Evolutionary conservation across 2,888 invertebrate species (phyloP).

Genomic region (Noctuana brunneofusca): DNA sequence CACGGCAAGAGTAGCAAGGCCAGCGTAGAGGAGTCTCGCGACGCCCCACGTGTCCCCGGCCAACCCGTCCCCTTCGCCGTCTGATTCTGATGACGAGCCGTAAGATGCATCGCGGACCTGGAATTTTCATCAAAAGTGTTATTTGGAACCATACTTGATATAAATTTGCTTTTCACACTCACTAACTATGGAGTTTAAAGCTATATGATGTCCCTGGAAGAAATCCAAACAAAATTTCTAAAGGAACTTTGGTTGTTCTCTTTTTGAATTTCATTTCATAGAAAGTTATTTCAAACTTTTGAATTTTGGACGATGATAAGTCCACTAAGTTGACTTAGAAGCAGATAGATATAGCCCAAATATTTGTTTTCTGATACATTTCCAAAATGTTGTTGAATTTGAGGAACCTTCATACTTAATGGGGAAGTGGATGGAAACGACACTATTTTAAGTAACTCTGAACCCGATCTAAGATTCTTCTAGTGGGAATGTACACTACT

Average conservation of each 20-base stretch:
- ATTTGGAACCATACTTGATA: background rate
- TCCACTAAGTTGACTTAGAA: background rate
- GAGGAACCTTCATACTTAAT: constrained; percentile 20
- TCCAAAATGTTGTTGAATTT: constrained; percentile 24
- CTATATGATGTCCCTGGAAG: constrained; percentile 12
- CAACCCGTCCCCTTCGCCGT: constrained; percentile 86
- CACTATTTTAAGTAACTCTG: constrained; percentile 11
- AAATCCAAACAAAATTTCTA: constrained; percentile 24
- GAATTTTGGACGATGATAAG: background rate
- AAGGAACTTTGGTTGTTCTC: background rate
- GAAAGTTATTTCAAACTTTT: no score
- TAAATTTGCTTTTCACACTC: background rate
- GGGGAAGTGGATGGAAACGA: constrained; percentile 6
- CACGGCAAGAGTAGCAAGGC: constrained; percentile 91
- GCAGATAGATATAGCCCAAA: constrained; percentile 11
- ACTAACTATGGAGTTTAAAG: background rate
- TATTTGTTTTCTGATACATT: constrained; percentile 14
- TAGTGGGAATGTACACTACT: constrained; percentile 31
- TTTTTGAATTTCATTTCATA: constrained; percentile 30
- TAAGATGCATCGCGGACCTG: constrained; percentile 93
- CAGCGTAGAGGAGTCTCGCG: constrained; percentile 92
- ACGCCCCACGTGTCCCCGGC: constrained; percentile 90
- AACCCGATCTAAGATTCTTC: constrained; percentile 25
- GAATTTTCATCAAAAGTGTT: constrained; percentile 30
- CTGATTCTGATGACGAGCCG: constrained; percentile 87